These are phyloP conservation scores for Tipula helvola DNA, from an alignment of 2,888 invertebrate species.

Conservation along the genomic window DNA sequence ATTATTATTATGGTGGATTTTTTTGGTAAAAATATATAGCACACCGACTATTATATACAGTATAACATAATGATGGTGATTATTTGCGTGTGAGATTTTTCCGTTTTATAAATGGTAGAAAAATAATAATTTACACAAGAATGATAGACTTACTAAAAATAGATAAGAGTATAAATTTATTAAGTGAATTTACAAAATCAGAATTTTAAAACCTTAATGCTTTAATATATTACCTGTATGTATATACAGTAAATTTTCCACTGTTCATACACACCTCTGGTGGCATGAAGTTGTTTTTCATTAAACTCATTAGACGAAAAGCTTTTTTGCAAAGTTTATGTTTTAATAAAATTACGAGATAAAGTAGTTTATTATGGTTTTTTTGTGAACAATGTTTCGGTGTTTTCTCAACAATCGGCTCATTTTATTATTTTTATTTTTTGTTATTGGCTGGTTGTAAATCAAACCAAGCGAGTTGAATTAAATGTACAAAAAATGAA, in stretches of 20 bases:
- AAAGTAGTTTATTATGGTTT: not conserved
- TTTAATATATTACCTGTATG: not conserved
- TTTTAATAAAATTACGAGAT: not conserved
- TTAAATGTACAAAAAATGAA: not conserved
- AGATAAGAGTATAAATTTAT: not conserved
- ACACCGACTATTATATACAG: not conserved
- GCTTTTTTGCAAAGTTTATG: not conserved
- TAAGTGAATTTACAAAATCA: not conserved
- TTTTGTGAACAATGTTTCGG: not conserved
- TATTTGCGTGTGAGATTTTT: not conserved
- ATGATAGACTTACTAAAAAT: not conserved
- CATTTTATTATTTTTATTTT: not conserved
- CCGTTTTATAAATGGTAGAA: not conserved
- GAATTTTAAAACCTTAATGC: not conserved
- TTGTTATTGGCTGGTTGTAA: not conserved
- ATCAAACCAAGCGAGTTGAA: not conserved
- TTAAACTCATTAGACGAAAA: not conserved
- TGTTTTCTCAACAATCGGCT: not conserved
- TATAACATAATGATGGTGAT: not conserved
- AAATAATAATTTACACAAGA: not conserved
- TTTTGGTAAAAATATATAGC: not conserved
- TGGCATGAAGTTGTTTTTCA: not conserved
- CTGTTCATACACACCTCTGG: not conserved
- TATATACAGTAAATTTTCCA: not conserved
- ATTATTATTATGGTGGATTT: no score